A percentile compares a stretch with the other conserved stretches of the same genome.
phyloP scores from a whole-genome alignment of 2,888 invertebrate species.

The Tachina lurida region DNA sequence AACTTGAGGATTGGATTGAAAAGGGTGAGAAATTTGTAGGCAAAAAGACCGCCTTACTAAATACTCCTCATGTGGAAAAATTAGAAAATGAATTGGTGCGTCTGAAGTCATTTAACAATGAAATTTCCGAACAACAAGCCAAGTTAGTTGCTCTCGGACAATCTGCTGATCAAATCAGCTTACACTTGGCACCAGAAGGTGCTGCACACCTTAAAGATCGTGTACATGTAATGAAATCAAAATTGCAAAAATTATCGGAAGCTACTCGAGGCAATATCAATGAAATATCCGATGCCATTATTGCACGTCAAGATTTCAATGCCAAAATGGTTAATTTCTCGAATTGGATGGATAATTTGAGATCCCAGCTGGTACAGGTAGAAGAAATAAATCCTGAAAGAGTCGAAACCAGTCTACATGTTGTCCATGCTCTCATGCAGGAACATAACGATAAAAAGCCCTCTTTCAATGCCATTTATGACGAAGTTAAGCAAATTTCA shows the following conservation, averaged over 20 bases:
- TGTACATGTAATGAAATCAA: constrained; percentile 89
- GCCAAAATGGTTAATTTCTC: constrained; percentile 90
- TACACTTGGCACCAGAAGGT: constrained; percentile 91
- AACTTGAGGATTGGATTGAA: constrained; percentile 90
- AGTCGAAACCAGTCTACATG: constrained; percentile 90
- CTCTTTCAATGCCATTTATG: constrained; percentile 89
- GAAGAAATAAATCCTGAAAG: constrained; percentile 92
- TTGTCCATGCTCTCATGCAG: constrained; percentile 90
- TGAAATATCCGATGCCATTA: constrained; percentile 90
- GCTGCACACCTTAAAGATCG: constrained; percentile 88
- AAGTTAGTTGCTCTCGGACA: constrained; percentile 91
- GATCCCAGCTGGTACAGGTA: constrained; percentile 88
- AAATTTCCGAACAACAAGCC: constrained; percentile 93
- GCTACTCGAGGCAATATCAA: constrained; percentile 90
- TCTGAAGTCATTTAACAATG: constrained; percentile 91
- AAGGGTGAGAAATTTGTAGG: constrained; percentile 86
- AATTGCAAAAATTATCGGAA: constrained; percentile 90
- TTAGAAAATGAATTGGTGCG: constrained; percentile 90
- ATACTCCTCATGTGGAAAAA: constrained; percentile 89
- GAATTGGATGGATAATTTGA: constrained; percentile 90
- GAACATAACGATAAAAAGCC: constrained; percentile 94
- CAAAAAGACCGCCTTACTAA: constrained; percentile 85
- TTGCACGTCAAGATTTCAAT: constrained; percentile 92
- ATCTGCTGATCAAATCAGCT: constrained; percentile 90
- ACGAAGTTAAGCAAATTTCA: constrained; percentile 91